Conservation (phyloP, 1,140 invertebrate species). For the Anadara kagoshimensis region DNA sequence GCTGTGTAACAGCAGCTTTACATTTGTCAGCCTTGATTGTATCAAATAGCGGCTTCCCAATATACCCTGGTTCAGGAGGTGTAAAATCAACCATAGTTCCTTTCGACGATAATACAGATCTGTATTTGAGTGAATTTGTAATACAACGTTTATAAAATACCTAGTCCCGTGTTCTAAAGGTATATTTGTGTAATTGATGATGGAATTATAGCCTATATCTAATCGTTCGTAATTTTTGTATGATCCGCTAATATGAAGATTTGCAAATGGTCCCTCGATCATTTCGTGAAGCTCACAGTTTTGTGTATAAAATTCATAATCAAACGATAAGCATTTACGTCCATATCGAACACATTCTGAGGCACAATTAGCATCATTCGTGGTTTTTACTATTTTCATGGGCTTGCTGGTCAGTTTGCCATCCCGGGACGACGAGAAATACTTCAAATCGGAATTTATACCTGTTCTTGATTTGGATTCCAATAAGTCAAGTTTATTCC, state of each 20-base stretch:
- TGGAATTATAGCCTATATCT: constrained; percentile 29
- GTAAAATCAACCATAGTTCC: constrained; percentile 52
- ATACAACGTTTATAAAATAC: constrained; percentile 48
- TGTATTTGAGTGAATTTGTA: constrained; percentile 42
- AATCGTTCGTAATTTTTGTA: constrained; percentile 50
- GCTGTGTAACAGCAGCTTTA: constrained; percentile 43
- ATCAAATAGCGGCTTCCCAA: constrained; percentile 23
- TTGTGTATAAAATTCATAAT: constrained; percentile 42
- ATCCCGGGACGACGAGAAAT: constrained; percentile 37
- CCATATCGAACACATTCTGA: constrained; percentile 32
- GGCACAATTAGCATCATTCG: constrained; percentile 37
- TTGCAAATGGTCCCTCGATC: constrained; percentile 38
- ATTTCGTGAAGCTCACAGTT: constrained; percentile 41
- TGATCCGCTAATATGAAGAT: constrained; percentile 33
- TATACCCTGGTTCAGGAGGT: constrained; percentile 40
- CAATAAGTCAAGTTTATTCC: constrained; percentile 32
- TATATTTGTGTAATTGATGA: constrained; percentile 30
- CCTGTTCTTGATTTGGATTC: constrained; percentile 18
- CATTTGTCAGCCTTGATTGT: constrained; percentile 29
- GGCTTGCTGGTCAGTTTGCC: constrained; percentile 41
- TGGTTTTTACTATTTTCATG: constrained; percentile 6
- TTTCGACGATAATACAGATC: constrained; percentile 28
- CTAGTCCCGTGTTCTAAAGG: constrained; percentile 33
- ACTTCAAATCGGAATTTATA: constrained; percentile 20
- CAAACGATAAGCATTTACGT: constrained; percentile 45